phyloP scores from a whole-genome alignment of 2,113 vertebrate species.

The Riparia riparia region DNA sequence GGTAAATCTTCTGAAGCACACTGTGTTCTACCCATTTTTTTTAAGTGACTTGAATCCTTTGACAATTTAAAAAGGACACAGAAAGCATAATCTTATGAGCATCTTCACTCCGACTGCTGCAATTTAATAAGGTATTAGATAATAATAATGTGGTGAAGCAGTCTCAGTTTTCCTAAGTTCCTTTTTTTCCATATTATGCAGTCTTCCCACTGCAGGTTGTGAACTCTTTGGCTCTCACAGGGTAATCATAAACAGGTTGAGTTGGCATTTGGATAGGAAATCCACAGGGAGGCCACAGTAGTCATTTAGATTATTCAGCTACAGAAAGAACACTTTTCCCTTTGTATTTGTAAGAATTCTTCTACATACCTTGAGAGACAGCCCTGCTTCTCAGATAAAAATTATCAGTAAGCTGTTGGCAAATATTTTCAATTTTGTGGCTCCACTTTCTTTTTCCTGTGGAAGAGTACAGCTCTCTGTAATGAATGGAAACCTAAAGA shows the following conservation, averaged over 20 bases:
- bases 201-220: not conserved
- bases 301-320: not conserved
- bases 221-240: not conserved
- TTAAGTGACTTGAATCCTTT: not conserved
- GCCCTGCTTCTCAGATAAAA: not conserved
- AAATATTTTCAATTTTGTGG: not conserved
- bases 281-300: not conserved
- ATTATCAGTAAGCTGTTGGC: not conserved
- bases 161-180: not conserved
- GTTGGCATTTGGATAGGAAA: constrained; percentile 37
- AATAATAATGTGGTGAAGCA: not conserved
- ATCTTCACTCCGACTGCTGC: not conserved
- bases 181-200: not conserved
- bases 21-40: not conserved
- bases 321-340: not conserved
- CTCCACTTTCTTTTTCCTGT: not conserved
- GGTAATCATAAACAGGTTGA: not conserved
- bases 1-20: not conserved
- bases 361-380: not conserved
- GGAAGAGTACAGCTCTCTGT: not conserved
- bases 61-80: not conserved
- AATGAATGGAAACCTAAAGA: not conserved
- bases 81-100: not conserved
- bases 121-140: constrained; percentile 7
- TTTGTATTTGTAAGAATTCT: not conserved